Percentiles rank a stretch among this genome's conserved stretches.
phyloP scores from a whole-genome alignment of 2,113 vertebrate genomes.

The Polypterus senegalus region DNA sequence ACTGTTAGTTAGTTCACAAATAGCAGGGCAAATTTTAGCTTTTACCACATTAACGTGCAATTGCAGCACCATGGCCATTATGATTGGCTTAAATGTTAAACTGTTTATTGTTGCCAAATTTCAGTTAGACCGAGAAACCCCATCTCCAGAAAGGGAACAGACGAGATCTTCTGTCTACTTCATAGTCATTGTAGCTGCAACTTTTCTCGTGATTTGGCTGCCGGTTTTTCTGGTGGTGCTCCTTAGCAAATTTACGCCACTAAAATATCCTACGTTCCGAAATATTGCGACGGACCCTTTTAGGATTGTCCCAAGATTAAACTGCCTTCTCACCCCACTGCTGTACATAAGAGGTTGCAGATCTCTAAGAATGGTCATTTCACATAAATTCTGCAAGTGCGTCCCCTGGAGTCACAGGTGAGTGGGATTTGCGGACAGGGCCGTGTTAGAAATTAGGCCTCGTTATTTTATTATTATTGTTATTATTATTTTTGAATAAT shows the following conservation, averaged over 20 bases:
- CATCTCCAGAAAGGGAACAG: slow-evolving; percentile 38
- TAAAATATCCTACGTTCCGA: slow-evolving; percentile 30
- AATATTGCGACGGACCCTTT: slow-evolving; percentile 50
- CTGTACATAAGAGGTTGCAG: slow-evolving; percentile 49
- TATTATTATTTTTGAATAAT: too few relatives aligned
- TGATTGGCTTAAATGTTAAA: slow-evolving; percentile 49
- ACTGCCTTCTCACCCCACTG: slow-evolving; percentile 43
- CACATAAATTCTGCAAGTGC: slow-evolving; percentile 35
- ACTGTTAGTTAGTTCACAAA: slow-evolving; percentile 31
- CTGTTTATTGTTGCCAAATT: slow-evolving; percentile 48
- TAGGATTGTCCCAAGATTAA: slow-evolving; percentile 44
- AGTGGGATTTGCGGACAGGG: slow-evolving; percentile 4
- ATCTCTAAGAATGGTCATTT: slow-evolving; percentile 31
- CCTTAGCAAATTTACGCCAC: slow-evolving; percentile 31
- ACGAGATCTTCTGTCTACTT: slow-evolving; percentile 47
- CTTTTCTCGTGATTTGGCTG: slow-evolving; percentile 45
- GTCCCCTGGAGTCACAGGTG: slow-evolving; percentile 23
- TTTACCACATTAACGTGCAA: slow-evolving; percentile 41
- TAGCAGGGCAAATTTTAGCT: slow-evolving; percentile 30
- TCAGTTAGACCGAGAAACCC: slow-evolving; percentile 38
- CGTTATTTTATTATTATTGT: too few relatives aligned
- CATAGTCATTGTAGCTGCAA: slow-evolving; percentile 44
- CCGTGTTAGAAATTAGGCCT: too few relatives aligned
- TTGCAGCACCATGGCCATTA: slow-evolving; percentile 40
- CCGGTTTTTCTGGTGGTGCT: slow-evolving; percentile 41